phyloP scores from a whole-genome alignment of 2,888 invertebrate genomes.

The Ypsolopha sequella region DNA sequence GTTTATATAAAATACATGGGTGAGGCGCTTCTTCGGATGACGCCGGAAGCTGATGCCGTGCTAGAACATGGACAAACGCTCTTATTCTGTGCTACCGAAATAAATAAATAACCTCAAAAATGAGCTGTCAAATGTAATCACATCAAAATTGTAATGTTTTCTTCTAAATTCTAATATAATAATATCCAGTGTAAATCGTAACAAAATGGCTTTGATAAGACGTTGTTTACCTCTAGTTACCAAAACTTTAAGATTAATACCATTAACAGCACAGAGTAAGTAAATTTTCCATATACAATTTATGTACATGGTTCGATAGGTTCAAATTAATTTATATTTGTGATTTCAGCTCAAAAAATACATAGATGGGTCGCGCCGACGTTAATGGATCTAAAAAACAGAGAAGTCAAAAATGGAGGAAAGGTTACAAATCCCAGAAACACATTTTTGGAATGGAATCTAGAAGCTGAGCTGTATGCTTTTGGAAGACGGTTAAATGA shows the following conservation, averaged over 20 bases:
- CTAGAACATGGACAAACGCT: too few relatives aligned
- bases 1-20: too few relatives aligned
- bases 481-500: constrained; percentile 90
- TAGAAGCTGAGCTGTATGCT: constrained; percentile 87
- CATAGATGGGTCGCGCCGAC: constrained; percentile 80
- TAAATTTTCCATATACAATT: not conserved
- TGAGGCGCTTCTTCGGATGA: too few relatives aligned
- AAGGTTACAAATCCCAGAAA: constrained; percentile 67
- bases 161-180: too few relatives aligned
- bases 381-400: constrained; percentile 70
- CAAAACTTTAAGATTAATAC: constrained; percentile 25
- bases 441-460: constrained; percentile 87
- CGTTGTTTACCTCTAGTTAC: constrained; percentile 33
- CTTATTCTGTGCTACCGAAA: too few relatives aligned
- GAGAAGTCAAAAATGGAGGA: constrained; percentile 71
- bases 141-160: not conserved
- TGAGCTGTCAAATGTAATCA: not conserved
- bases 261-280: constrained; percentile 34
- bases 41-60: too few relatives aligned
- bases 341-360: constrained; percentile 34
- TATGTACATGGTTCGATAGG: not conserved
- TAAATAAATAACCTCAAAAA: not conserved
- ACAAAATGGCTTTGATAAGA: constrained; percentile 42
- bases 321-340: constrained; percentile 1
- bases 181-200: not conserved